These are phyloP conservation scores for Drosophila nr. perissopoda DNA, from an alignment of 2,888 invertebrate species.

Conservation along the genomic window DNA sequence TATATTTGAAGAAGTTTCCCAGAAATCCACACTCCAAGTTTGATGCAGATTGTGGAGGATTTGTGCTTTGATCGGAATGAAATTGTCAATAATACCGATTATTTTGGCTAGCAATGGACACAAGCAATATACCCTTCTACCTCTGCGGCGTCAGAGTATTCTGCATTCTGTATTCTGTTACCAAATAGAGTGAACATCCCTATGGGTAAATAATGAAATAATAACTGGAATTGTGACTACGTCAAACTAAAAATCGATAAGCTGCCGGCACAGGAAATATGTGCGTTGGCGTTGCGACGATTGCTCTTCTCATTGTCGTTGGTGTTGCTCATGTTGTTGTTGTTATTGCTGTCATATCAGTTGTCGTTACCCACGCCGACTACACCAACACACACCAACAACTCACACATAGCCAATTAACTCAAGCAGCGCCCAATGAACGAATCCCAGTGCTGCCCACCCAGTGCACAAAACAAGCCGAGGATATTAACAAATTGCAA, in stretches of 20 bases:
- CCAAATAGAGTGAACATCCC: conserved; percentile 27
- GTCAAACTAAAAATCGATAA: conserved; percentile 67
- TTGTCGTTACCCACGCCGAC: conserved; percentile 44
- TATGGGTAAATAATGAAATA: conserved; percentile 36
- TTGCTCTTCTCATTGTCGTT: conserved; percentile 27
- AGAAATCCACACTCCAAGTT: not conserved
- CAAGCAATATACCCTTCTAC: not conserved
- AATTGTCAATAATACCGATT: not conserved
- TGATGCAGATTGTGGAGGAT: not conserved
- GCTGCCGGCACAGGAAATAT: conserved; percentile 45
- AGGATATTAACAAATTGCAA: conserved; percentile 28
- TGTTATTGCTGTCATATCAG: conserved; percentile 38
- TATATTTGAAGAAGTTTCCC: not conserved
- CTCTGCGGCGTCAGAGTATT: not conserved
- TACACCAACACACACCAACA: conserved; percentile 15
- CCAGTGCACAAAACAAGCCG: conserved; percentile 13
- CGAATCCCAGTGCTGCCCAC: conserved; percentile 21
- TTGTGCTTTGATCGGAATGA: not conserved
- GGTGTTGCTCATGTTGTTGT: conserved; percentile 15
- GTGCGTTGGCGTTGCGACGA: conserved; percentile 52
- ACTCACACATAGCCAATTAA: conserved; percentile 13
- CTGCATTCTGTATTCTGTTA: not conserved
- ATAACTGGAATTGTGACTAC: conserved; percentile 43
- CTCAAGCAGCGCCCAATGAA: conserved; percentile 29
- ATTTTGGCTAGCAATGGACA: not conserved